phyloP scores from a whole-genome alignment of 2,888 invertebrate genomes.

The Lagria hirta region DNA sequence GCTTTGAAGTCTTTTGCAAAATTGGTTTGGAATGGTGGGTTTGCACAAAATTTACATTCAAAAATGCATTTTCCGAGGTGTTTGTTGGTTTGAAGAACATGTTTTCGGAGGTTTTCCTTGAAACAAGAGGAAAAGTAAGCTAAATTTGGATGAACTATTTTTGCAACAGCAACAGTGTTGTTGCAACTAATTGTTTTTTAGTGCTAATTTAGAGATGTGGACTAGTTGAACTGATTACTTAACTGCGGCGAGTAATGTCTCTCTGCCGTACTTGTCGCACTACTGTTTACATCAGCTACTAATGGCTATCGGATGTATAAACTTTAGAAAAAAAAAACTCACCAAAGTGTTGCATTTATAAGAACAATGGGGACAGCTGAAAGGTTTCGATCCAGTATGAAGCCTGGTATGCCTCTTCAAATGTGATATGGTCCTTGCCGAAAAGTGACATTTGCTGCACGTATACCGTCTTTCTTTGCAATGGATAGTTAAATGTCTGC shows the following conservation, averaged over 20 bases:
- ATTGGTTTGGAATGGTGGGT: conserved; percentile 60
- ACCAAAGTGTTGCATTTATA: conserved; percentile 79
- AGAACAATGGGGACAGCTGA: conserved; percentile 79
- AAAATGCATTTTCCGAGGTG: conserved; percentile 80
- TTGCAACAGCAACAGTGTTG: not conserved
- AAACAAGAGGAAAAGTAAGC: not conserved
- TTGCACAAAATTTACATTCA: conserved; percentile 68
- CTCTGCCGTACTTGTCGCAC: no score
- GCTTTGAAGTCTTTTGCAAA: conserved; percentile 67
- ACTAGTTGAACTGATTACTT: no score
- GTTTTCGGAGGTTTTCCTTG: conserved; percentile 83
- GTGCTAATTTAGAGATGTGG: no score
- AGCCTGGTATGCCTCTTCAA: conserved; percentile 76
- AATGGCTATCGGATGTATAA: not conserved
- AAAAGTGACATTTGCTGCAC: conserved; percentile 72
- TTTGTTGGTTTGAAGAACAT: conserved; percentile 75
- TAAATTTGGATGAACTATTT: no score
- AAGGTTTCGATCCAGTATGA: conserved; percentile 82
- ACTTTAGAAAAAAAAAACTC: conserved; percentile 43
- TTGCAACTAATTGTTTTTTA: not conserved
- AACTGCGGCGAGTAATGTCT: no score
- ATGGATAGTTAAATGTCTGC: conserved; percentile 66
- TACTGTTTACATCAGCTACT: not conserved
- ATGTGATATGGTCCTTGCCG: conserved; percentile 66
- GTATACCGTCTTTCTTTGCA: conserved; percentile 57